phyloP scores from a whole-genome alignment of 2,888 invertebrate genomes.

The Ochropacha duplaris region DNA sequence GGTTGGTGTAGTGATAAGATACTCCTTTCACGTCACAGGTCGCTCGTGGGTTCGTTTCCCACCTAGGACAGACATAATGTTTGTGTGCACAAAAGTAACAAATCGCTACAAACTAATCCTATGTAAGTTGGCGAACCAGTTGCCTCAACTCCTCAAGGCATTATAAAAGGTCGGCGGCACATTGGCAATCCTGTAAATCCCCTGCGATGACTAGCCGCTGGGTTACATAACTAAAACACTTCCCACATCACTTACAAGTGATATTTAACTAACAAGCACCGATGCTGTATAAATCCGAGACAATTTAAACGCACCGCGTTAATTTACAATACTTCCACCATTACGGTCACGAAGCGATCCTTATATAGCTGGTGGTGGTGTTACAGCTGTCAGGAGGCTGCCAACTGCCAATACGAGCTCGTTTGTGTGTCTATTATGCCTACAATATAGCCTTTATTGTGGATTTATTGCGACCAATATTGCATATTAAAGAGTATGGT shows the following conservation, averaged over 20 bases:
- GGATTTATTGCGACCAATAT: not conserved
- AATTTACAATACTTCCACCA: not conserved
- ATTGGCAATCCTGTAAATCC: too few relatives aligned
- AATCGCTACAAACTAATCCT: too few relatives aligned
- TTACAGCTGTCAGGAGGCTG: not conserved
- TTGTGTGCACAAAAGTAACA: too few relatives aligned
- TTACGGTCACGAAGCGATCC: not conserved
- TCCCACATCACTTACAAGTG: not conserved
- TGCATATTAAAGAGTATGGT: too few relatives aligned
- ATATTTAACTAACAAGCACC: not conserved
- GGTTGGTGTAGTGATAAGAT: too few relatives aligned
- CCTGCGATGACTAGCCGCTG: too few relatives aligned
- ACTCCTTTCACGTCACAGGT: too few relatives aligned
- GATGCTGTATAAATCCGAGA: not conserved
- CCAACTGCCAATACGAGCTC: not conserved
- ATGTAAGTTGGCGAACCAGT: too few relatives aligned
- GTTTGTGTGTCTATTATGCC: not conserved
- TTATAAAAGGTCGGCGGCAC: too few relatives aligned
- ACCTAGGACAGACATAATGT: too few relatives aligned
- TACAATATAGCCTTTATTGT: not conserved
- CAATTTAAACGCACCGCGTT: not conserved
- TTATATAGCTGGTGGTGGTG: not conserved
- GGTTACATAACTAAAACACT: not conserved
- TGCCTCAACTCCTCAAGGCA: too few relatives aligned
- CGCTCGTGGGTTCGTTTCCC: too few relatives aligned